A percentile compares a stretch with the other conserved stretches of the same genome.
These are phyloP conservation scores for Atractosteus spatula DNA, from an alignment of 2,113 vertebrate genomes.

Conservation along the genomic window DNA sequence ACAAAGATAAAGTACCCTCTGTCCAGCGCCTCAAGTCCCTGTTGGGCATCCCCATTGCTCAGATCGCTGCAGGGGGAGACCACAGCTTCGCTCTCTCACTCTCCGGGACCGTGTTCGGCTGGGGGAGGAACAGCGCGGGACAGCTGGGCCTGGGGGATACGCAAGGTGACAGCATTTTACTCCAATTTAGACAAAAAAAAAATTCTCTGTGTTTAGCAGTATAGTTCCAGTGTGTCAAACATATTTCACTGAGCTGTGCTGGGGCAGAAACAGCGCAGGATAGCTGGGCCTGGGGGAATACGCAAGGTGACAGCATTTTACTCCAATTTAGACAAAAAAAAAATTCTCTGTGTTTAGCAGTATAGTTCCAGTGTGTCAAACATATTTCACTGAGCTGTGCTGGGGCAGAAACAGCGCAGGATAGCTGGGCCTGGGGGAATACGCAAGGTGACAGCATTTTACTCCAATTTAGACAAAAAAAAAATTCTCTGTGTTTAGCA, in stretches of 20 bases:
- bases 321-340: too few relatives aligned
- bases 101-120: conserved; percentile 71
- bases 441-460: conserved; percentile 34
- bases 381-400: too few relatives aligned
- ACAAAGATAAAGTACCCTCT: rapidly evolving
- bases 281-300: conserved; percentile 73
- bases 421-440: conserved; percentile 72
- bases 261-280: conserved; percentile 73
- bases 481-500: too few relatives aligned
- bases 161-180: conserved; percentile 28
- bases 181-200: too few relatives aligned
- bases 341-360: too few relatives aligned
- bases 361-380: too few relatives aligned
- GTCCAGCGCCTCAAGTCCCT: conserved; percentile 58
- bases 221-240: too few relatives aligned
- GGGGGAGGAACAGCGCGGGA: conserved; percentile 73
- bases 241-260: too few relatives aligned
- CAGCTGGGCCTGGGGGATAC: conserved; percentile 72
- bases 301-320: conserved; percentile 29
- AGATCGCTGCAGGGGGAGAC: conserved; percentile 71
- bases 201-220: too few relatives aligned
- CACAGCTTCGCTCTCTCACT: conserved; percentile 68
- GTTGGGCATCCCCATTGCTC: conserved; percentile 62
- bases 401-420: conserved; percentile 77
- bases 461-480: too few relatives aligned